These are phyloP conservation scores for Brachionus manjavacas DNA, from an alignment of 1,140 invertebrate species.

Conservation along the genomic window DNA sequence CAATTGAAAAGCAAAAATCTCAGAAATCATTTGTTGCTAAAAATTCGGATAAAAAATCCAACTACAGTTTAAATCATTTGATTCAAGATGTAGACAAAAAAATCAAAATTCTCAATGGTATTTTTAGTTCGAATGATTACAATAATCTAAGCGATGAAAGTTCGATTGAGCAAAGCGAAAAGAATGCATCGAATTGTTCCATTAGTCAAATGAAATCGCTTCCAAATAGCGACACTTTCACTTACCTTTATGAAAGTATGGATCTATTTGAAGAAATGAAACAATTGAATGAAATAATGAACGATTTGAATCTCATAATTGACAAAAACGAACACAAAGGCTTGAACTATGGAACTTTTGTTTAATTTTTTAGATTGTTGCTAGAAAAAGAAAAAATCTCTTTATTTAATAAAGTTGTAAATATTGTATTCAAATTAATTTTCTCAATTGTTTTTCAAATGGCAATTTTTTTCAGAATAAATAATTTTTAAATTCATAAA, in stretches of 20 bases:
- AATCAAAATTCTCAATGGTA: neutral
- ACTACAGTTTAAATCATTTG: neutral
- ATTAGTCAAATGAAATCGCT: neutral
- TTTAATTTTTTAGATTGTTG: too few relatives aligned
- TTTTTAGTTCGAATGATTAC: conserved; percentile 5
- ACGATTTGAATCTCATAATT: conserved; percentile 2
- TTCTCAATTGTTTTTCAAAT: too few relatives aligned
- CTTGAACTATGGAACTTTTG: neutral
- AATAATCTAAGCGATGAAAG: neutral
- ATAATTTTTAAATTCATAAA: neutral
- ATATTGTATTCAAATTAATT: neutral
- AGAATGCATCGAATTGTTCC: neutral
- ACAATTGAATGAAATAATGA: neutral
- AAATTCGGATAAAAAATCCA: conserved; percentile 15
- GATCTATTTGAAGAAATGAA: conserved; percentile 8
- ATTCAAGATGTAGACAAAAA: conserved; percentile 29
- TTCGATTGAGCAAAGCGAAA: neutral
- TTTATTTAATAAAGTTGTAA: neutral
- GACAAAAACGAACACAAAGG: neutral
- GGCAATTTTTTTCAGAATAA: too few relatives aligned
- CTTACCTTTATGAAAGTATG: neutral
- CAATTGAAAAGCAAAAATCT: neutral
- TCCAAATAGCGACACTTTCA: neutral
- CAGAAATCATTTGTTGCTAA: neutral
- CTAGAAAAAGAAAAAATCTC: too few relatives aligned